phyloP scores from a whole-genome alignment of 2,888 invertebrate species.

The Apodemia mormo region DNA sequence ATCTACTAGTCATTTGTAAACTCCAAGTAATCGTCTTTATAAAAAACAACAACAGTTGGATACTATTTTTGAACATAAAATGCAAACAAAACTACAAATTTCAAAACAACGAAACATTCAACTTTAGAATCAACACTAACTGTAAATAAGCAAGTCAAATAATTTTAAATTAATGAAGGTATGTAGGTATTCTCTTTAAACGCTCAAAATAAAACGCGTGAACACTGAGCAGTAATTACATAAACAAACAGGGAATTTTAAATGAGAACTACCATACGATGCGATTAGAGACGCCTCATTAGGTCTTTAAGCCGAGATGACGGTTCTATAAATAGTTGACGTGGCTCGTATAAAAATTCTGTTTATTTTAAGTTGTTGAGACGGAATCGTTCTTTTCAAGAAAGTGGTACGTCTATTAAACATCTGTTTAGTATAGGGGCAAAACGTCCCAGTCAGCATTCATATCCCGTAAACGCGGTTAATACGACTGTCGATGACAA shows the following conservation, averaged over 20 bases:
- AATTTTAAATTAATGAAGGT: background rate
- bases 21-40: too few species aligned
- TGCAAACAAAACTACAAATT: background rate
- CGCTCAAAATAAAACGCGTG: slow-evolving; percentile 12
- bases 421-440: slow-evolving; percentile 24
- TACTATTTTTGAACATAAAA: background rate
- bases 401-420: slow-evolving; percentile 19
- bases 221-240: slow-evolving; percentile 1
- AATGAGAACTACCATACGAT: slow-evolving; percentile 68
- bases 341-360: slow-evolving; percentile 54
- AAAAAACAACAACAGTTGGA: too few species aligned
- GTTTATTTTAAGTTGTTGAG: slow-evolving; percentile 36
- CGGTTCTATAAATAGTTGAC: slow-evolving; percentile 72
- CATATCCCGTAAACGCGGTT: slow-evolving; percentile 61
- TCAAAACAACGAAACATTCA: background rate
- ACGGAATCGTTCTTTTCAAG: slow-evolving; percentile 14
- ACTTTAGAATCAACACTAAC: background rate
- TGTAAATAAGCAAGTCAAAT: slow-evolving; percentile 1
- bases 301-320: slow-evolving; percentile 75
- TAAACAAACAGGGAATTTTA: slow-evolving; percentile 23
- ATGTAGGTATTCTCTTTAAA: background rate
- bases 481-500: slow-evolving; percentile 75
- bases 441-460: background rate
- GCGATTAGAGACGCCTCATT: slow-evolving; percentile 75
- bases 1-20: too few species aligned